Base-by-base conservation (phyloP, 2,797 vertebrate genomes). In the Myripristis jacobus region DNA sequence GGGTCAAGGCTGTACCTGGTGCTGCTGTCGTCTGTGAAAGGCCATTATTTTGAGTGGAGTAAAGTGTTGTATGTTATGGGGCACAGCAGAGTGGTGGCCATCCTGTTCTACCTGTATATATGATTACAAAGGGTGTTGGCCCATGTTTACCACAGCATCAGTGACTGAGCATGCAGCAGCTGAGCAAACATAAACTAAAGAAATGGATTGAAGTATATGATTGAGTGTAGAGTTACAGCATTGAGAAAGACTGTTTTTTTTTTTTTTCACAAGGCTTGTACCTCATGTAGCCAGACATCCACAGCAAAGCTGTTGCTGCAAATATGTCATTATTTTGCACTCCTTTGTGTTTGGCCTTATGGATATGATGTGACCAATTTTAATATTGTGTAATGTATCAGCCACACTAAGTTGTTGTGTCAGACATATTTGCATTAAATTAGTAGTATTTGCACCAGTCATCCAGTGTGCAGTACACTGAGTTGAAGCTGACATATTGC, bases 81-180 rank as follows among this genome's bases (percentile, higher is more conserved):
- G n/a, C 22, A 44, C n/a, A 11, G 13, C 16, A 47, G 8, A 53
- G 13, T 10, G 0, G 6, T 5, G 18, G 1, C 36, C 15, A 65
- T 78, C 68, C 73, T 70, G 55, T 62, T 62, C 0, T 16, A 75
- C 65, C 34, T 56, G 46, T 44, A 24, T 36, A 13, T 0, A 5
- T 75, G 79, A 88, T 87, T 85, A 53, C 66, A 22, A 11, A 84
- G 46, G 82, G 84, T 50, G 70, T 72, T 55, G 66, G 34, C 60
- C n/a, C 4, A 2, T 34, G 29, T 6, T 22, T 59, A n/a, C 5
- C 27, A 53, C 18, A 11, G 16, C 16, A 44, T 4, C 34, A n/a
- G 15, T 6, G 15, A 16, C 0, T 18, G 0, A 24, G n/a, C 19
- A 4, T 43, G 16, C 38, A 43, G 5, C 3, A 21, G 54, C 65